Conservation (phyloP, 2,888 invertebrate genomes). For the Galeruca laticollis region DNA sequence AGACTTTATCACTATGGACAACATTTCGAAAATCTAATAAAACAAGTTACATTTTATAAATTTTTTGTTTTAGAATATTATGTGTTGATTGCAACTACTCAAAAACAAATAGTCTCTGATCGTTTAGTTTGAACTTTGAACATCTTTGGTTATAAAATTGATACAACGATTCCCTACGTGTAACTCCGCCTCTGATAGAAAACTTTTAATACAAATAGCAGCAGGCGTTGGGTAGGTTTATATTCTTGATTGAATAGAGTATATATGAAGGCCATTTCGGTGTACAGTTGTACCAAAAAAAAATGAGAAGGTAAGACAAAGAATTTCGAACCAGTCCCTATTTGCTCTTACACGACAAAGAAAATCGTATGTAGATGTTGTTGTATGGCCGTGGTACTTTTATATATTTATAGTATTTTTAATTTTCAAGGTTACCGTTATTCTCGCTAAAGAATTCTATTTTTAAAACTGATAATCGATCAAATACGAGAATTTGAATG, state of each 20-base stretch:
- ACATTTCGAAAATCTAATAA: too few relatives aligned
- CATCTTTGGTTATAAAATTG: too few relatives aligned
- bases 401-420: too few relatives aligned
- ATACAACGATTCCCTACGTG: too few relatives aligned
- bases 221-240: constrained; percentile 38
- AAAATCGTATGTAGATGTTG: constrained; percentile 32
- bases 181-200: neutral
- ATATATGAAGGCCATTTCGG: constrained; percentile 41
- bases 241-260: constrained; percentile 45
- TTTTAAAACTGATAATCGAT: neutral
- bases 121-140: too few relatives aligned
- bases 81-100: too few relatives aligned
- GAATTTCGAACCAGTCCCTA: constrained; percentile 42
- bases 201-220: constrained; percentile 20
- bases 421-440: neutral
- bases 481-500: too few relatives aligned
- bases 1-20: too few relatives aligned
- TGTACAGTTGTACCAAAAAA: constrained; percentile 45
- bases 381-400: constrained; percentile 21
- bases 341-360: constrained; percentile 39
- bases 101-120: too few relatives aligned
- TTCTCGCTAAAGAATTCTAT: neutral
- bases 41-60: too few relatives aligned
- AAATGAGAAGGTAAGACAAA: constrained; percentile 37
- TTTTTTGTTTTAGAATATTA: too few relatives aligned